These are phyloP conservation scores for Balaeniceps rex DNA, from an alignment of 2,113 vertebrate genomes.

Conservation along the genomic window DNA sequence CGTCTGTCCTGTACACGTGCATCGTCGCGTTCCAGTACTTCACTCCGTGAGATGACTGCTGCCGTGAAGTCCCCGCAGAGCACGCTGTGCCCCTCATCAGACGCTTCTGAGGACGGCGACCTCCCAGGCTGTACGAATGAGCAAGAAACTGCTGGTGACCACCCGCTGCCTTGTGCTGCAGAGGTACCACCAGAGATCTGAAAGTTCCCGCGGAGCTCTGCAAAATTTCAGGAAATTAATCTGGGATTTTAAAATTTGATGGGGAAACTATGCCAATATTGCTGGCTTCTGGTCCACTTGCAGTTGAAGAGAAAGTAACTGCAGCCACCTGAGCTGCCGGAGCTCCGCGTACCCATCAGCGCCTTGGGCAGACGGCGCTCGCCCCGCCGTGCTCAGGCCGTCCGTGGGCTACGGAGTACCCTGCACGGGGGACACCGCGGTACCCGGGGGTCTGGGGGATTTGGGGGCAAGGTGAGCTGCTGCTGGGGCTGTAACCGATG, in stretches of 20 bases:
- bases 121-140: accelerated
- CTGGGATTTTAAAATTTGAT: neutral
- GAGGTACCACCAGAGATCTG: too few relatives aligned
- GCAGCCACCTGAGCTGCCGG: neutral
- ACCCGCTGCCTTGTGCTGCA: neutral
- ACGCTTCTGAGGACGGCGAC: neutral
- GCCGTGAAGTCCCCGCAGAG: neutral
- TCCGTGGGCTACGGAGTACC: neutral
- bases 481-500: neutral
- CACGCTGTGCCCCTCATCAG: neutral
- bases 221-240: neutral
- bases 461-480: neutral
- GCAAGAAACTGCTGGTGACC: neutral
- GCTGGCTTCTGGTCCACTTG: neutral
- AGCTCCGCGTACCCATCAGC: neutral
- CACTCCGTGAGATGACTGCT: accelerated
- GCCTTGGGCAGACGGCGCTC: neutral
- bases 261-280: neutral
- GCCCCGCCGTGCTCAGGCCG: too few relatives aligned
- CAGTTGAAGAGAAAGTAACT: neutral
- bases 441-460: neutral
- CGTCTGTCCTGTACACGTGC: neutral
- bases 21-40: neutral
- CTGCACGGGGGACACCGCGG: neutral
- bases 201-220: neutral